Evolutionary conservation across 2,113 vertebrate genomes (phyloP), one percentile per base, ranked within the genome.

Genomic region (Aegotheles bennettii): DNA sequence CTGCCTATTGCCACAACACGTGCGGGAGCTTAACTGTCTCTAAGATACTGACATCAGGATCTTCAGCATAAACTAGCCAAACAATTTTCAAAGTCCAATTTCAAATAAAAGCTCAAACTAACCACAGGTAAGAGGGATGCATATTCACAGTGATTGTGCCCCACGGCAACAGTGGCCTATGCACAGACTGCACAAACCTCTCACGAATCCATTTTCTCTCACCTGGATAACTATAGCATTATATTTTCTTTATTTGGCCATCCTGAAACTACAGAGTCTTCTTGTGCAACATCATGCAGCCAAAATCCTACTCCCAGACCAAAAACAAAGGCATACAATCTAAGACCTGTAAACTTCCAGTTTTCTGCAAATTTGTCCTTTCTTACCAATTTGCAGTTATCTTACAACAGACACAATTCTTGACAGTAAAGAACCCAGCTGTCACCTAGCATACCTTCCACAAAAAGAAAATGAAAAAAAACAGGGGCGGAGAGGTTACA

Each of bases 401-500:
- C 40, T 71, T 60, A 57, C 17, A 54, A 64, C 1, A 56, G 50
- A 56, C 8, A 24, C 6, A 61, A 4, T 9, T n/a, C 9, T 17
- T 57, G 31, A 5, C 28, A 63, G 10, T 57, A 75, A 76, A 67
- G n/a, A 64, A 45, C 16, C 7, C 28, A 47, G 23, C 20, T 82
- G 45, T 40, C 47, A 82, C 24, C 38, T 51, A 47, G 16, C 6
- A 7, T 12, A 50, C 3, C 10, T 35, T 84, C 64, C 59, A 48
- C 18, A 36, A 50, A 45, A 77, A 29, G n/a, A n/a, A 84, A 40
- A 0, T 0, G 40, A 40, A n/a, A 56, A 57, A 43, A n/a, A 5
- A 1, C 11, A 5, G 2, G 8, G 10, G 13, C 2, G 13, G 5
- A 3, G 6, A 13, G 4, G 3, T 17, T 50, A 11, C 13, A 31